Evolutionary conservation across 1,140 invertebrate species (phyloP).

Genomic region (Ostrea edulis): DNA sequence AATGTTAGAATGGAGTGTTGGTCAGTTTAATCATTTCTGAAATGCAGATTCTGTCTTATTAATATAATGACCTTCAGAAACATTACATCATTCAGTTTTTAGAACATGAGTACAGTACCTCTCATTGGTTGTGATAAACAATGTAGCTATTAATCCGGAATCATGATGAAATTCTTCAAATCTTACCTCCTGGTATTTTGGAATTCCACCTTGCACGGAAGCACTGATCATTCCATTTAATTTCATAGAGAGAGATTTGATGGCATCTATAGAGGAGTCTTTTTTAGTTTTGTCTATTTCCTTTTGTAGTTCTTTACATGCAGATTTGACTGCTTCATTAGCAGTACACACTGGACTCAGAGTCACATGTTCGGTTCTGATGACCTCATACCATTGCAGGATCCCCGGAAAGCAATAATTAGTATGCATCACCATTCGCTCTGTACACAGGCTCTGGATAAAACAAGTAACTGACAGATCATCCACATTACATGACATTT

Average conservation of each 20-base stretch:
- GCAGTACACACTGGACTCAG: conserved; percentile 72
- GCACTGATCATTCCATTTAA: conserved; percentile 80
- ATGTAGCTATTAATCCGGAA: too few species aligned
- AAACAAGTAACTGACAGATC: background rate
- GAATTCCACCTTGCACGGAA: conserved; percentile 74
- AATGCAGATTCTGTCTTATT: too few species aligned
- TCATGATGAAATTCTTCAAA: too few species aligned
- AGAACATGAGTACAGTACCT: too few species aligned
- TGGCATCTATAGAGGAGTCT: conserved; percentile 72
- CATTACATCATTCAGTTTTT: too few species aligned
- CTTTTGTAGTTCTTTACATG: conserved; percentile 67
- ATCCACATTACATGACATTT: background rate
- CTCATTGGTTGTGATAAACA: too few species aligned
- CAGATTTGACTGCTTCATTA: conserved; percentile 68
- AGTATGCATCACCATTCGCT: conserved; percentile 70
- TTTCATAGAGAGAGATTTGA: conserved; percentile 95
- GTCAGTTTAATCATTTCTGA: too few species aligned
- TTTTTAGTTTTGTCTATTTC: conserved; percentile 58
- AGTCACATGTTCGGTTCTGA: conserved; percentile 56
- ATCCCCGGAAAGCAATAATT: conserved; percentile 75
- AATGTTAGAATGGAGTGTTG: too few species aligned
- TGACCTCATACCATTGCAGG: conserved; percentile 76
- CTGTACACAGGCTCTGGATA: conserved; percentile 73
- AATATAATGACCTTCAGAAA: too few species aligned
- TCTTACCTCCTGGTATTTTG: conserved; percentile 75